These are phyloP conservation scores for Poeciliopsis turneri DNA, from an alignment of 2,797 vertebrate genomes.

Conservation along the genomic window DNA sequence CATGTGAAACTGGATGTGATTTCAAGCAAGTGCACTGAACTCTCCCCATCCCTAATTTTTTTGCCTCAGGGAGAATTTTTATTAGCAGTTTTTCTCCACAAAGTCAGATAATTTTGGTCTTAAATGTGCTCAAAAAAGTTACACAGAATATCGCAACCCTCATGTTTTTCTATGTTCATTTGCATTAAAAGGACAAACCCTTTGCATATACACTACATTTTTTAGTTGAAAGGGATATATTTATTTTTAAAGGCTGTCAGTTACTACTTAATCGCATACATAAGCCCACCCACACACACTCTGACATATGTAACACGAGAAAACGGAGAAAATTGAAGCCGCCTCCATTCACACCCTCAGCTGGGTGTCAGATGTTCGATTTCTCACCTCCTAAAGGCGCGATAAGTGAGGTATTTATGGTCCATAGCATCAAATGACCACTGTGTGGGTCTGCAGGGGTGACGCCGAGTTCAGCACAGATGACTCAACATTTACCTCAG, in stretches of 20 bases:
- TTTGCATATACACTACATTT: conserved; percentile 6
- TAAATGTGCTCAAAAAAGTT: conserved; percentile 36
- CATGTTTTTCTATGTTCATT: conserved; percentile 13
- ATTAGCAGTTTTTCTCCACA: not conserved
- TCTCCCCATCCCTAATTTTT: not conserved
- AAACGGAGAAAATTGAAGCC: conserved; percentile 39
- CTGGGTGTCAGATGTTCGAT: conserved; percentile 60
- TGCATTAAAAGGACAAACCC: conserved; percentile 10
- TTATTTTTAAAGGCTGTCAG: conserved; percentile 31
- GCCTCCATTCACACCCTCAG: conserved; percentile 58
- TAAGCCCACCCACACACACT: conserved; percentile 30
- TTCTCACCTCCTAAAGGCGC: conserved; percentile 63
- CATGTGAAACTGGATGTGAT: not conserved
- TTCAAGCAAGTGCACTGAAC: not conserved
- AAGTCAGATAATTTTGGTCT: conserved; percentile 4
- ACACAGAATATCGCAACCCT: conserved; percentile 25
- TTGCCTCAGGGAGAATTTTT: not conserved
- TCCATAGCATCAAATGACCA: conserved; percentile 41
- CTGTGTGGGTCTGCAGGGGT: conserved; percentile 40
- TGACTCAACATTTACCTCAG: conserved; percentile 41
- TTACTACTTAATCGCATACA: conserved; percentile 20
- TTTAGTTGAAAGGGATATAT: not conserved
- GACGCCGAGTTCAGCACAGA: conserved; percentile 35
- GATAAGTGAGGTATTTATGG: conserved; percentile 53
- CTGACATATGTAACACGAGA: conserved; percentile 45